Evolutionary conservation across 2,888 invertebrate genomes (phyloP).

Genomic region (Agrilus biguttatus): DNA sequence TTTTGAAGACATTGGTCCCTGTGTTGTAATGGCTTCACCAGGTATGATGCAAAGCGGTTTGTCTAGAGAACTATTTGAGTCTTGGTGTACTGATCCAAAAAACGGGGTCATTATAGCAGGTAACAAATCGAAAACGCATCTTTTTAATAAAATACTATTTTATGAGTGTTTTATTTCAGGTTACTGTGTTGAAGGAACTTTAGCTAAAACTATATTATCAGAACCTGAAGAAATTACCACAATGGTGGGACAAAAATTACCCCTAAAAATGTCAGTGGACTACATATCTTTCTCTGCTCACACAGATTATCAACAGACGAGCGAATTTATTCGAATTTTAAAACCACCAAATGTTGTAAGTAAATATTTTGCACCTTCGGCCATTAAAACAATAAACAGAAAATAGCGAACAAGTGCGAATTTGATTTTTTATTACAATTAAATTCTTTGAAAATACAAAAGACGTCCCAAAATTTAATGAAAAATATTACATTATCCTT

Average conservation of each 20-base stretch:
- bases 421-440: no score
- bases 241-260: slow-evolving; percentile 89
- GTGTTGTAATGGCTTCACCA: slow-evolving; percentile 98
- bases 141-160: background rate
- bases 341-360: slow-evolving; percentile 90
- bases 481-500: background rate
- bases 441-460: background rate
- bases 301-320: slow-evolving; percentile 95
- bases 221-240: slow-evolving; percentile 97
- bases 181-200: slow-evolving; percentile 81
- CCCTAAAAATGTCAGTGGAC: slow-evolving; percentile 93
- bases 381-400: background rate
- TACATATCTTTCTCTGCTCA: slow-evolving; percentile 99
- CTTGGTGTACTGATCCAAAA: slow-evolving; percentile 96
- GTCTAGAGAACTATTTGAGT: slow-evolving; percentile 93
- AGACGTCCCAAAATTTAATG: no score
- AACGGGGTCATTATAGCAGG: slow-evolving; percentile 98
- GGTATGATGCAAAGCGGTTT: slow-evolving; percentile 99
- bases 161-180: slow-evolving; percentile 27
- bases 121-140: slow-evolving; percentile 8
- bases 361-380: slow-evolving; percentile 6
- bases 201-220: slow-evolving; percentile 85
- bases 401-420: background rate
- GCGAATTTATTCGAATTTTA: slow-evolving; percentile 86
- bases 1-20: slow-evolving; percentile 98